Percentiles rank a stretch among this genome's conserved stretches.
Evolutionary conservation across 2,888 invertebrate species (phyloP).

Genomic region (Anodontia alba): DNA sequence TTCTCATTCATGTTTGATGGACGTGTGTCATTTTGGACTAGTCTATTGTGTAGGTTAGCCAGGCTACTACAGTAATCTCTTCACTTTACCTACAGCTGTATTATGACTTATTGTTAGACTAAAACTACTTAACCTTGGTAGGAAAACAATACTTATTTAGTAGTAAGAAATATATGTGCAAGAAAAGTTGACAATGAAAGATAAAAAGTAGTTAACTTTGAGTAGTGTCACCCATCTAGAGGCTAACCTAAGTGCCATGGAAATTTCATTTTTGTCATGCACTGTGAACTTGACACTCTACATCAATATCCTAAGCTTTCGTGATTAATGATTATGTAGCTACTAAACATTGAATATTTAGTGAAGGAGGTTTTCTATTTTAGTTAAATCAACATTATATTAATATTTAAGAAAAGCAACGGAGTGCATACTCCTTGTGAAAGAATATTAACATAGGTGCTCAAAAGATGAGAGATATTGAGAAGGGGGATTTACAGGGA

Average conservation of each 20-base stretch:
- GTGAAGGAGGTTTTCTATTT: conserved; percentile 44
- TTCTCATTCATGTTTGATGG: conserved; percentile 80
- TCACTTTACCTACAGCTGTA: conserved; percentile 6
- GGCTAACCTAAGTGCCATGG: conserved; percentile 78
- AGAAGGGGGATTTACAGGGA: not conserved
- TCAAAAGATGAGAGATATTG: not conserved
- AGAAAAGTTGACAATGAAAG: not conserved
- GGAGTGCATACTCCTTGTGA: conserved; percentile 22
- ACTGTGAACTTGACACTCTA: conserved; percentile 80
- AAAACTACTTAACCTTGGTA: not conserved
- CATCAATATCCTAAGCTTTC: conserved; percentile 81
- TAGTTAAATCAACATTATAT: conserved; percentile 53
- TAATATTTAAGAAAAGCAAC: conserved; percentile 42
- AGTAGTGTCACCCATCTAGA: conserved; percentile 36
- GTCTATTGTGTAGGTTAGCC: conserved; percentile 66
- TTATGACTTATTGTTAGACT: not conserved
- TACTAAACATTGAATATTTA: conserved; percentile 40
- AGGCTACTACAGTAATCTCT: conserved; percentile 48
- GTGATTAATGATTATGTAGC: conserved; percentile 76
- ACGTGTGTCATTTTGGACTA: conserved; percentile 82
- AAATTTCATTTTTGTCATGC: conserved; percentile 82
- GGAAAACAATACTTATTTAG: conserved; percentile 6
- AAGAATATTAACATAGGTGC: conserved; percentile 16
- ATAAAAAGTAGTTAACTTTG: not conserved
- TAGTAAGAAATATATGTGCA: not conserved